Conservation (phyloP, 2,797 vertebrate species). For the Syndactyla subalaris region DNA sequence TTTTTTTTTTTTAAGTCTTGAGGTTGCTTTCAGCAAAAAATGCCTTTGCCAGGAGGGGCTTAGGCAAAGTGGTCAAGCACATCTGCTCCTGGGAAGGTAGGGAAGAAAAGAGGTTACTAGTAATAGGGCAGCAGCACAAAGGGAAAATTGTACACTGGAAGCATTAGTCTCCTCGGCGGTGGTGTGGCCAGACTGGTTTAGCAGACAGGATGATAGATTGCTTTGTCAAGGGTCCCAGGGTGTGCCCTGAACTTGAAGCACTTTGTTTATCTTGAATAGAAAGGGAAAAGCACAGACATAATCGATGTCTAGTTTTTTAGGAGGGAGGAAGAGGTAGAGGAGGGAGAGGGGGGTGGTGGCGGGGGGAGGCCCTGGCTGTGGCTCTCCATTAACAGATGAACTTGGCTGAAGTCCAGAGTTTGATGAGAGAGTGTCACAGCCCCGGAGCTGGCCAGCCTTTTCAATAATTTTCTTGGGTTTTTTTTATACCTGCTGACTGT, state of each 20-base stretch:
- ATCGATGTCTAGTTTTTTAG: conserved; percentile 88
- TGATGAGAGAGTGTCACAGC: conserved; percentile 91
- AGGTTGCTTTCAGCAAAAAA: conserved; percentile 68
- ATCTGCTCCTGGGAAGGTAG: conserved; percentile 84
- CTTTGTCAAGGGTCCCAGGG: conserved; percentile 94
- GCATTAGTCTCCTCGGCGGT: conserved; percentile 78
- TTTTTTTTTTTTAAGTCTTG: conserved; percentile 14
- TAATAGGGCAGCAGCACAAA: conserved; percentile 82
- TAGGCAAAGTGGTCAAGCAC: conserved; percentile 86
- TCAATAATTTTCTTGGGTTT: conserved; percentile 61
- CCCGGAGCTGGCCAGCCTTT: conserved; percentile 78
- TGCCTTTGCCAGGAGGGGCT: conserved; percentile 78
- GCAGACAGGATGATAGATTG: conserved; percentile 89
- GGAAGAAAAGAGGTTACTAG: conserved; percentile 83
- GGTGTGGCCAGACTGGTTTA: conserved; percentile 87
- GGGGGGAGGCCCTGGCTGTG: conserved; percentile 77
- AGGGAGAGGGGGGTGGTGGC: conserved; percentile 60
- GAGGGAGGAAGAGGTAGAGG: conserved; percentile 80
- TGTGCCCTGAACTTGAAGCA: conserved; percentile 99
- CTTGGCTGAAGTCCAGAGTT: conserved; percentile 92
- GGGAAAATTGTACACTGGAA: conserved; percentile 84
- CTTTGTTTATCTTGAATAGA: conserved; percentile 97
- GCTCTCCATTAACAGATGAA: conserved; percentile 99
- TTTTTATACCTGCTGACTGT: conserved; percentile 85
- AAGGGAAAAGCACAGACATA: conserved; percentile 89